These are phyloP conservation scores for Pelodiscus sinensis DNA, from an alignment of 2,113 vertebrate species.

Conservation along the genomic window DNA sequence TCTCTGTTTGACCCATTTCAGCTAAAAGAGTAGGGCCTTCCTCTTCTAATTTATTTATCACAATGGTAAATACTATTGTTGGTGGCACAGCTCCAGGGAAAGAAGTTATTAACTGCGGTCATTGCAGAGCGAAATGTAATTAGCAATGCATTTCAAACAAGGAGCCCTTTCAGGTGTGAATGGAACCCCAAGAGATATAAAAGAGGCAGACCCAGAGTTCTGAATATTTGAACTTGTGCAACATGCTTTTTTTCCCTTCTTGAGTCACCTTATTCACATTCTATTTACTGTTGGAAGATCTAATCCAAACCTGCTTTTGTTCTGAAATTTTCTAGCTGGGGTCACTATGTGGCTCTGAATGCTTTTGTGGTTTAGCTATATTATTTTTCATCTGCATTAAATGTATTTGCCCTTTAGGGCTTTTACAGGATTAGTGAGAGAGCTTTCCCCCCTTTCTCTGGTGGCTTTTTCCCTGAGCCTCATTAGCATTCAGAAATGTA, in stretches of 20 bases:
- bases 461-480: not conserved
- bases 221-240: not conserved
- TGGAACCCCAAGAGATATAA: not conserved
- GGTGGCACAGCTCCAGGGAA: not conserved
- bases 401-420: not conserved
- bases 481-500: conserved; percentile 49
- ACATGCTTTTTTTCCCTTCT: not conserved
- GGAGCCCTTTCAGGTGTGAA: not conserved
- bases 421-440: conserved; percentile 2
- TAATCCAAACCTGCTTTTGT: not conserved
- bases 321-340: not conserved
- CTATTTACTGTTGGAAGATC: not conserved
- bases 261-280: not conserved
- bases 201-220: not conserved
- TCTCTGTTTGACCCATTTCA: not conserved
- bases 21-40: not conserved
- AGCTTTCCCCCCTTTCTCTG: not conserved
- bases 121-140: not conserved
- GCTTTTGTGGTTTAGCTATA: not conserved
- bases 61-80: not conserved
- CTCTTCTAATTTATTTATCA: not conserved
- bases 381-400: conserved; percentile 6
- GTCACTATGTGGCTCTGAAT: not conserved
- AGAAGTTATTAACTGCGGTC: too few relatives aligned
- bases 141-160: not conserved